phyloP scores from a whole-genome alignment of 2,888 invertebrate genomes.

The Drosophila suboccidentalis region DNA sequence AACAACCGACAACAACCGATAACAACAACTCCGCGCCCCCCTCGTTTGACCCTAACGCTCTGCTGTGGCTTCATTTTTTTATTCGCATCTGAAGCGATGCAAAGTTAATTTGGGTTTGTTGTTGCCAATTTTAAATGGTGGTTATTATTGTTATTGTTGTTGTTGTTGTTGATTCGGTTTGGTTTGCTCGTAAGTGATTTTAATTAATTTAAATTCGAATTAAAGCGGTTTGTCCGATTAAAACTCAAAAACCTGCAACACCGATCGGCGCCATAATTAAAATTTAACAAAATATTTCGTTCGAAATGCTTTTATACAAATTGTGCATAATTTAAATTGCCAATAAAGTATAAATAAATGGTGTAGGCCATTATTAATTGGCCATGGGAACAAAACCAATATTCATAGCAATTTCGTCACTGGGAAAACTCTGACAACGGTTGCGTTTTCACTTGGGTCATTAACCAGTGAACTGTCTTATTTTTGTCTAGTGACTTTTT shows the following conservation, averaged over 20 bases:
- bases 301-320: conserved; percentile 45
- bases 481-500: too few species aligned
- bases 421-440: neutral
- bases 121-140: conserved; percentile 64
- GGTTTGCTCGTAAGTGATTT: conserved; percentile 70
- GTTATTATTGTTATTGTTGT: conserved; percentile 49
- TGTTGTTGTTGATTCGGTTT: conserved; percentile 45
- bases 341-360: conserved; percentile 42
- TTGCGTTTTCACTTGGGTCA: neutral
- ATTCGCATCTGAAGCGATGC: conserved; percentile 67
- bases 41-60: conserved; percentile 40
- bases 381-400: conserved; percentile 19
- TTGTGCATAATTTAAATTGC: conserved; percentile 53
- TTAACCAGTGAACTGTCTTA: neutral
- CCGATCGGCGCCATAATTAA: conserved; percentile 66
- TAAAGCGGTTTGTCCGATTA: conserved; percentile 77
- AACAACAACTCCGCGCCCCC: neutral
- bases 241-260: conserved; percentile 73
- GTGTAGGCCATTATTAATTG: conserved; percentile 56
- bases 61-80: conserved; percentile 47
- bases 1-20: conserved; percentile 20
- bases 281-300: conserved; percentile 57
- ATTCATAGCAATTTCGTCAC: neutral
- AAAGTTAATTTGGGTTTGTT: conserved; percentile 77
- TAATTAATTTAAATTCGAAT: conserved; percentile 81